Evolutionary conservation across 2,797 vertebrate species (phyloP), one percentile per base, ranked within the genome.

Genomic region (Scyliorhinus canicula): DNA sequence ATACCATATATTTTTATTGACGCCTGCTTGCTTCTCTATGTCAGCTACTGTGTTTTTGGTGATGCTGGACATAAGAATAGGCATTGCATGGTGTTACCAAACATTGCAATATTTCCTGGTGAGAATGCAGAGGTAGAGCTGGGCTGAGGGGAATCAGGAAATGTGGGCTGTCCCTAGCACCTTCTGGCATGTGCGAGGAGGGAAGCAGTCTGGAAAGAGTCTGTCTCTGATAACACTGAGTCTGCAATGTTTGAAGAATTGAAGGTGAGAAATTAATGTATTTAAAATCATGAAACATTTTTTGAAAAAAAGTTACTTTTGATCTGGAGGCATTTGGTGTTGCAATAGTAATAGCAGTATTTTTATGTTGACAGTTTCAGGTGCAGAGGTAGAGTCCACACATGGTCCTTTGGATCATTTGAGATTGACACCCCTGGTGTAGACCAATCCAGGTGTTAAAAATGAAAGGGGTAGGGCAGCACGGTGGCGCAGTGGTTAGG

Each of bases 1-100:
- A 55, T 86, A 86, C 84, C 84, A 55, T 52, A 86, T 86, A 12
- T 86, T 55, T 86, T 52, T 86, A 86, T 86, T 86, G 50, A 55
- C 14, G 28, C 50, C 84, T 86, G 50, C 28, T 52, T 86, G 50
- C 26, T 55, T 55, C 14, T 9, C 28, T 14, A 86, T 52, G 3
- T 86, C 12, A 4, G 28, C 50, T 35, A 50, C 12, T 35, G 50
- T 52, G 31, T 86, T 12, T 86, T 86, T 86, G 26, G 55, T 1
- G 31, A 50, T 3, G 7, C 0, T 28, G 50, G 52, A 35, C 50
- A 35, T 86, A 14, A 47, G 44, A 47, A 47, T 82, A 40, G 79
- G 21, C 79, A 40, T 60, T 35, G 11, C 28, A 86, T 35, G 84
- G 84, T 55, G 50, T 55, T 86, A 35, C 84, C 8, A 55, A 86